phyloP scores from a whole-genome alignment of 35 echinoderm and acorn worm genomes.

The Holothuria glaberrima region DNA sequence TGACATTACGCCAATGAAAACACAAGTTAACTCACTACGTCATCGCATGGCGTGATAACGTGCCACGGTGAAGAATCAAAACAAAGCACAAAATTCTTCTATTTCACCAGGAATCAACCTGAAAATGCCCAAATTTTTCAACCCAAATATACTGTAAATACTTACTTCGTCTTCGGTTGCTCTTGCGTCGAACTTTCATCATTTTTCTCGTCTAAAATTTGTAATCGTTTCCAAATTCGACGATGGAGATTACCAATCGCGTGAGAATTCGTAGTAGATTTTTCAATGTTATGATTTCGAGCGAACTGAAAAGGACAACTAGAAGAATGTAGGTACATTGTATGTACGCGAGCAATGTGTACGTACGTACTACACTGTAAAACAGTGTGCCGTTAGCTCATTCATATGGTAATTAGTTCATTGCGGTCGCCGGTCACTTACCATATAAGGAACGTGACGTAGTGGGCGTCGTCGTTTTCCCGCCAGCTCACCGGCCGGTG shows the following conservation, averaged over 20 bases:
- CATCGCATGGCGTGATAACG: constrained; percentile 49
- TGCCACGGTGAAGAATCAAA: constrained; percentile 28
- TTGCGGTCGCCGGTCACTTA: constrained; percentile 5
- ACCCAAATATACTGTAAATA: not conserved
- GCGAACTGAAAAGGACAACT: not conserved
- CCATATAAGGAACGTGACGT: constrained; percentile 45
- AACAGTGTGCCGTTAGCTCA: constrained; percentile 16
- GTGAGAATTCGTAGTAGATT: constrained; percentile 49
- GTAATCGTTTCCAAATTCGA: not conserved
- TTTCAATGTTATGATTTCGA: constrained; percentile 37
- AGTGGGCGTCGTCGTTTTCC: constrained; percentile 39
- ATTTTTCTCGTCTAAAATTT: not conserved
- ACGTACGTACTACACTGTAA: too few species aligned
- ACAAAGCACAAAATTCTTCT: constrained; percentile 25
- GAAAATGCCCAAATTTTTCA: not conserved
- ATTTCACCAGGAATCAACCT: not conserved
- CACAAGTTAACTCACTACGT: constrained; percentile 25
- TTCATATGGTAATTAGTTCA: constrained; percentile 52
- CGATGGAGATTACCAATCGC: constrained; percentile 18
- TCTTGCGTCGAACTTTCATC: constrained; percentile 41
- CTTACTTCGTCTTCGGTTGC: constrained; percentile 27
- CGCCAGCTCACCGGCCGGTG: constrained; percentile 29
- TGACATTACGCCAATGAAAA: constrained; percentile 51
- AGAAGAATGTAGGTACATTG: too few species aligned
- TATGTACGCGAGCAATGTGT: too few species aligned